Evolutionary conservation across 2,888 invertebrate species (phyloP).

Genomic region (Thereva unica): DNA sequence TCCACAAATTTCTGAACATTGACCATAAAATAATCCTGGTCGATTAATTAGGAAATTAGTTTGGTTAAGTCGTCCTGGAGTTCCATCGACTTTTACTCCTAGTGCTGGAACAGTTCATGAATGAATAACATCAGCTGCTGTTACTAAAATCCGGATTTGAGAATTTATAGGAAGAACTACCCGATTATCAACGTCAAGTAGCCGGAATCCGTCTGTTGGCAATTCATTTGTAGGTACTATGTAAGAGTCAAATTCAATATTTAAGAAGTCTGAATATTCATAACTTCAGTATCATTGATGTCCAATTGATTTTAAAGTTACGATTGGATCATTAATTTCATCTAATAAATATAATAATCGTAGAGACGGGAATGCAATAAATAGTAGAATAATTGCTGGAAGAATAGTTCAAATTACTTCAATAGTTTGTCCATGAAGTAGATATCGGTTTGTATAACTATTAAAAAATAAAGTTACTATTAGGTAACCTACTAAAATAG

Average conservation of each 20-base stretch:
- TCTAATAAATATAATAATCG: conserved; percentile 66
- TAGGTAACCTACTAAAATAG: conserved; percentile 64
- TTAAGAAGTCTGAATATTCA: conserved; percentile 67
- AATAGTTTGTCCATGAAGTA: conserved; percentile 65
- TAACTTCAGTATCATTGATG: conserved; percentile 72
- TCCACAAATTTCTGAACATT: conserved; percentile 83
- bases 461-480: conserved; percentile 63
- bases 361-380: conserved; percentile 66
- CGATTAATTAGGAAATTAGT: conserved; percentile 65
- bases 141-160: conserved; percentile 67
- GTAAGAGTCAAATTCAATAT: conserved; percentile 67
- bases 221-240: conserved; percentile 61
- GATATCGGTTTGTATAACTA: conserved; percentile 62
- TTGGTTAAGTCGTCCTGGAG: conserved; percentile 70
- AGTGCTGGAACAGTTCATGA: conserved; percentile 67
- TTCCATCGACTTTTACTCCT: conserved; percentile 69
- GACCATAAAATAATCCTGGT: conserved; percentile 70
- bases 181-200: conserved; percentile 69
- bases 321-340: conserved; percentile 64
- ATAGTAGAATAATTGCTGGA: conserved; percentile 65
- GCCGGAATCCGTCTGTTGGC: conserved; percentile 59
- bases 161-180: conserved; percentile 64
- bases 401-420: conserved; percentile 69
- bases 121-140: conserved; percentile 69
- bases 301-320: conserved; percentile 67